Conservation (phyloP, 1,140 invertebrate genomes). For the Brachionus sp. region DNA sequence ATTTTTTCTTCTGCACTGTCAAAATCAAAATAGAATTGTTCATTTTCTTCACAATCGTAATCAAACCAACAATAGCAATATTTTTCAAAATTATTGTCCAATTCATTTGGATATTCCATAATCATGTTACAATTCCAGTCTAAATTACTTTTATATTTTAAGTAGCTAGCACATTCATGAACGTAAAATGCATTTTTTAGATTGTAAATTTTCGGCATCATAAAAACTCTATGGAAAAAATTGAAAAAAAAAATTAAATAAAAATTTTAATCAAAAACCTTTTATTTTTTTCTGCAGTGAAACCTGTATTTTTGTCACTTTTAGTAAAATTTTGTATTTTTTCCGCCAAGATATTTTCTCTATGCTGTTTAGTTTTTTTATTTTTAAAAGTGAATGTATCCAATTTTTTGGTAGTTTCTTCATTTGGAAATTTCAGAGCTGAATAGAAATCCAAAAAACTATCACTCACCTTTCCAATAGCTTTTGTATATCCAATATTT, state of each 20-base stretch:
- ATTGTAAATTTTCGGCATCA: not conserved
- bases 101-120: not conserved
- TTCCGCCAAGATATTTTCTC: not conserved
- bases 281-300: not conserved
- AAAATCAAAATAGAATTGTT: conserved; percentile 36
- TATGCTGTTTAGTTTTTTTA: not conserved
- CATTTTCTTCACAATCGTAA: conserved; percentile 13
- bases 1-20: not conserved
- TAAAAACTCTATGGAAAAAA: not conserved
- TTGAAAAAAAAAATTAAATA: not conserved
- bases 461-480: not conserved
- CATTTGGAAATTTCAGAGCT: not conserved
- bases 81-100: not conserved
- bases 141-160: not conserved
- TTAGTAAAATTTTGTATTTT: not conserved
- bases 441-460: not conserved
- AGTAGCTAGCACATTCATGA: not conserved
- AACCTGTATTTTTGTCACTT: not conserved
- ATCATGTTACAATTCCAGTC: conserved; percentile 9
- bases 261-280: not conserved
- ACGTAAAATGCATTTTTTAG: not conserved
- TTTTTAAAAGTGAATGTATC: not conserved
- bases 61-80: conserved; percentile 20
- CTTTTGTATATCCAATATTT: not conserved
- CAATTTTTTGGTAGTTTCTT: not conserved